phyloP scores from a whole-genome alignment of 2,797 vertebrate species.

The Scolopax bukidnonensis region DNA sequence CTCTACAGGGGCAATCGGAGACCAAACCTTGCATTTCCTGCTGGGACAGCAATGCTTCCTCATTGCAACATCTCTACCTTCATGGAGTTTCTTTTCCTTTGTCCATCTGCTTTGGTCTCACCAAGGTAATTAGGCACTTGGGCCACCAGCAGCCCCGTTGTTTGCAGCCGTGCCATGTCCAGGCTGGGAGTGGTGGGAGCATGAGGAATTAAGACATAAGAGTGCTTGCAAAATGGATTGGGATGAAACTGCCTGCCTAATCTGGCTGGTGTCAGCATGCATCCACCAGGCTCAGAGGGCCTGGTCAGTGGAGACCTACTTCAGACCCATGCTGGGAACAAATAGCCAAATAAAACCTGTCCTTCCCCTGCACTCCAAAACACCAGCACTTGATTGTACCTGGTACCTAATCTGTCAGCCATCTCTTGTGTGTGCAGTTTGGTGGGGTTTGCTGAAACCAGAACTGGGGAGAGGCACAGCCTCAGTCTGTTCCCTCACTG shows the following conservation, averaged over 20 bases:
- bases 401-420: neutral
- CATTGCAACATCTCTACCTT: neutral
- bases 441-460: neutral
- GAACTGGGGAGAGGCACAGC: neutral
- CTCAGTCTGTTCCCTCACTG: neutral
- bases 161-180: neutral
- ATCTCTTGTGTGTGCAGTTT: neutral
- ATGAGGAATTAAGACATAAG: neutral
- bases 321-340: neutral
- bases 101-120: neutral
- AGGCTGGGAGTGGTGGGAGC: neutral
- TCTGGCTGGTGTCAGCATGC: neutral
- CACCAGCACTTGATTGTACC: neutral
- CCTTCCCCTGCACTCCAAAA: neutral
- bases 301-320: neutral
- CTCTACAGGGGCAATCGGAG: neutral
- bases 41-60: neutral
- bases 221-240: neutral
- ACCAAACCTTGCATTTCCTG: neutral
- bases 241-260: neutral
- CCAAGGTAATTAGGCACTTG: neutral
- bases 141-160: fast-evolving
- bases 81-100: neutral
- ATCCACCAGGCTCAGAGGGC: neutral
- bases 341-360: neutral